Base-by-base conservation (phyloP, 2,113 vertebrate genomes). In the Microcebus lehilahytsara region DNA sequence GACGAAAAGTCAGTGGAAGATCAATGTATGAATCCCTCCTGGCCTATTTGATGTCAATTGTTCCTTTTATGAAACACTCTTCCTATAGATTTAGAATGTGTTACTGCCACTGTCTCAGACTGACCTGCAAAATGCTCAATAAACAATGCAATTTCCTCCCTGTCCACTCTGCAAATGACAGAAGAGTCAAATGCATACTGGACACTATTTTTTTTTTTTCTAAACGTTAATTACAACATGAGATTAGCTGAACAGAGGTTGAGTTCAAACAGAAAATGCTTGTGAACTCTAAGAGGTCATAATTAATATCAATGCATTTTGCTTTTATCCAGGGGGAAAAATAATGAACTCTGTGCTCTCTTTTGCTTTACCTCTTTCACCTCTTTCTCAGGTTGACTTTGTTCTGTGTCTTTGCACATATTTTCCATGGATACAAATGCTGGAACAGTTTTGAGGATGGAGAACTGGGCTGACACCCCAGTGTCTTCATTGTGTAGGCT, bases 21-120 rank as follows among this genome's bases (percentile, higher is more conserved):
- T 96, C 85, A 90, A 77, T 62, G 77, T 84, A 34, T 34, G 71
- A 97, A 85, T 96, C 94, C 22, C 84, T 69, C 17, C 40, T 77
- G 85, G 53, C 30, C 34, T 77, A 67, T 85, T 92, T 56, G 34
- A 67, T 60, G 85, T 88, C 71, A 87, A 85, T 90, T 11, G 5
- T 62, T 88, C 42, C 40, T 88, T 96, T 94, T 85, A 97, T 74
- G 80, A 91, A 95, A 62, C 49, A 30, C 30, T 56, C 66, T 90
- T 67, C n/a, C 37, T 62, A 71, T 66, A 67, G 86, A 56, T 85
- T 72, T 81, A 74, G 64, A 74, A 49, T 27, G 23, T 84, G 60
- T 42, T 86, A 49, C 53, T 81, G 30, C 10, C 71, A 32, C n/a
- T 17, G 22, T 78, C 95, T 81, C 56, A 60, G 58, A 64, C 20